Percentiles rank a stretch among this genome's conserved stretches.
These are phyloP conservation scores for Suncus etruscus DNA, from an alignment of 2,113 vertebrate genomes.

Conservation along the genomic window DNA sequence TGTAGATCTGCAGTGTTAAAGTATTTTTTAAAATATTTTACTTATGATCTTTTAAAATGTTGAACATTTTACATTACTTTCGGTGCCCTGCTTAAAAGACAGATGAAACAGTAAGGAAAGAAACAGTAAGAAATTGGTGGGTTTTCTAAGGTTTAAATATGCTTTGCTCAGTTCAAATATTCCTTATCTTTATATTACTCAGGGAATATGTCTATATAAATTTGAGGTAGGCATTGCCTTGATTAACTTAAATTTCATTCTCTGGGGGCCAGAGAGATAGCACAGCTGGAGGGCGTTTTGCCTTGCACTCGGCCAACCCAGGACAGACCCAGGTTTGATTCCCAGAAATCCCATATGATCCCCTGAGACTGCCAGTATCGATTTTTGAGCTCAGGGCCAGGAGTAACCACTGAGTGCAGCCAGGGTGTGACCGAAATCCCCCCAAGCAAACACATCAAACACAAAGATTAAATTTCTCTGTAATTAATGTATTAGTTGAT, in stretches of 20 bases:
- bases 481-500: background rate
- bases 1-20: constrained; percentile 19
- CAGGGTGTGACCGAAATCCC: no score
- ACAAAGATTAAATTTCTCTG: background rate
- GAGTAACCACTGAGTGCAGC: no score
- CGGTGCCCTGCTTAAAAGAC: background rate
- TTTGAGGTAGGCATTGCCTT: background rate
- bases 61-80: background rate
- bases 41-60: background rate
- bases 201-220: background rate
- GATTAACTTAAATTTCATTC: no score
- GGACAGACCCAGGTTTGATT: no score
- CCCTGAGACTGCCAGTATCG: no score
- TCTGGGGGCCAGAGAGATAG: no score
- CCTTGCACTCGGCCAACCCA: no score
- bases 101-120: background rate
- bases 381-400: no score
- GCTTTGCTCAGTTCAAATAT: constrained; percentile 8
- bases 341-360: no score
- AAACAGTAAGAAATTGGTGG: background rate
- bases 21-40: background rate
- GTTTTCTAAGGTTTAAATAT: constrained; percentile 2
- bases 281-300: background rate
- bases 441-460: no score
- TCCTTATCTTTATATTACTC: background rate